Evolutionary conservation across 2,888 invertebrate genomes (phyloP).

Genomic region (Thumatha senex): DNA sequence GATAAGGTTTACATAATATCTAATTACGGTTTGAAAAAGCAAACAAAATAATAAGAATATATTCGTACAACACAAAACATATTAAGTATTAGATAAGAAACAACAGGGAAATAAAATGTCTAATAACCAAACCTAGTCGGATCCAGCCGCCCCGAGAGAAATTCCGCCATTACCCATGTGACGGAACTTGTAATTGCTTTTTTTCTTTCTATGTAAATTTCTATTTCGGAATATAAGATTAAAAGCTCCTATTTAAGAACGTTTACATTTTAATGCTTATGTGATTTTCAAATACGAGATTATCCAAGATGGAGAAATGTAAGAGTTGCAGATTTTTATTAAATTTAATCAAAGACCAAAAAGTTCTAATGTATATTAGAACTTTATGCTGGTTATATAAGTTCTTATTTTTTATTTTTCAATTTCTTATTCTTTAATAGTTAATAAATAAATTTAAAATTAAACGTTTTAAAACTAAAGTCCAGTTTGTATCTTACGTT

Average conservation of each 20-base stretch:
- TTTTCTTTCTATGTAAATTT: slow-evolving; percentile 49
- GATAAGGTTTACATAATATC: not conserved
- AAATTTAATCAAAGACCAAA: too few relatives aligned
- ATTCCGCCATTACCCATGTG: slow-evolving; percentile 47
- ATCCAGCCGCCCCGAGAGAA: slow-evolving; percentile 46
- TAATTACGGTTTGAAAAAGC: too few relatives aligned
- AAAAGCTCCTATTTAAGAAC: slow-evolving; percentile 31
- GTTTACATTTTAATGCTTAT: slow-evolving; percentile 10
- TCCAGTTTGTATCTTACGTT: too few relatives aligned
- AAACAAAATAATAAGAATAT: too few relatives aligned
- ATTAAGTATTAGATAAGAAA: slow-evolving; percentile 18
- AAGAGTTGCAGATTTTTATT: not conserved
- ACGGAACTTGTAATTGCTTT: slow-evolving; percentile 51
- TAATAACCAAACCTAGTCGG: slow-evolving; percentile 38
- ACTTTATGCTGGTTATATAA: too few relatives aligned
- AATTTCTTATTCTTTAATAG: too few relatives aligned
- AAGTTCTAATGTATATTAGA: too few relatives aligned
- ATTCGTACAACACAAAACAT: not conserved
- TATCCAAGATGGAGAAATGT: not conserved
- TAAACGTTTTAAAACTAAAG: not conserved
- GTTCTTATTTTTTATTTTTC: too few relatives aligned
- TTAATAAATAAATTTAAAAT: too few relatives aligned
- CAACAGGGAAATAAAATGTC: slow-evolving; percentile 32
- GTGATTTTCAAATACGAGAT: slow-evolving; percentile 1
- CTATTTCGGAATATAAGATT: slow-evolving; percentile 33